These are phyloP conservation scores for Tetrax tetrax DNA, from an alignment of 2,113 vertebrate genomes.

Conservation along the genomic window DNA sequence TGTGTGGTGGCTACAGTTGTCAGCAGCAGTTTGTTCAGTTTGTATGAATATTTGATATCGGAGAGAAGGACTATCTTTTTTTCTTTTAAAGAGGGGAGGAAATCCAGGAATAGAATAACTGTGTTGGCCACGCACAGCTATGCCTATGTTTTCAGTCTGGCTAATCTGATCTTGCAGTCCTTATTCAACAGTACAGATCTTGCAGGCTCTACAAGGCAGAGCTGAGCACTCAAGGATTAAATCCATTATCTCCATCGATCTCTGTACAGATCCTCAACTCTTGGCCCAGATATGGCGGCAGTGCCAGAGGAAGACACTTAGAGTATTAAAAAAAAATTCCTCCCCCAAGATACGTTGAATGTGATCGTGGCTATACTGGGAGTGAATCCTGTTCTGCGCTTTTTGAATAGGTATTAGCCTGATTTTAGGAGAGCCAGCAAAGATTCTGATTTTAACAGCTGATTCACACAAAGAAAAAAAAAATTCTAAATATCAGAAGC, in stretches of 20 bases:
- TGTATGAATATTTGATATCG: neutral
- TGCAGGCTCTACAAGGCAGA: neutral
- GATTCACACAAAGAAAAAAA: neutral
- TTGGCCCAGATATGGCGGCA: neutral
- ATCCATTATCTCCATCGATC: rapidly evolving
- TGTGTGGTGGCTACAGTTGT: neutral
- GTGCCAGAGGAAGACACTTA: neutral
- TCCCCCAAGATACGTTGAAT: neutral
- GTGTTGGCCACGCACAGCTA: neutral
- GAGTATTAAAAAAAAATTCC: neutral
- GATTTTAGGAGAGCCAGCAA: neutral
- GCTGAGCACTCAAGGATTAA: neutral
- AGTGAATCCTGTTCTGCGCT: neutral
- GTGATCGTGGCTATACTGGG: neutral
- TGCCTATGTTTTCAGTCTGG: neutral
- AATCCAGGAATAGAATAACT: neutral
- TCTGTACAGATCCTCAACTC: neutral
- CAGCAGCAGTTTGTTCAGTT: neutral
- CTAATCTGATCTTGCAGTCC: neutral
- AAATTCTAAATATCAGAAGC: neutral
- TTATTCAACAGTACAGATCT: neutral
- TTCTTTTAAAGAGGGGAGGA: neutral
- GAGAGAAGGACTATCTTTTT: neutral
- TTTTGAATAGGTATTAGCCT: neutral
- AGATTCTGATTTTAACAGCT: neutral